A percentile compares a stretch with the other conserved stretches of the same genome.
Evolutionary conservation across 2,113 vertebrate species (phyloP).

Genomic region (Epinephelus lanceolatus): DNA sequence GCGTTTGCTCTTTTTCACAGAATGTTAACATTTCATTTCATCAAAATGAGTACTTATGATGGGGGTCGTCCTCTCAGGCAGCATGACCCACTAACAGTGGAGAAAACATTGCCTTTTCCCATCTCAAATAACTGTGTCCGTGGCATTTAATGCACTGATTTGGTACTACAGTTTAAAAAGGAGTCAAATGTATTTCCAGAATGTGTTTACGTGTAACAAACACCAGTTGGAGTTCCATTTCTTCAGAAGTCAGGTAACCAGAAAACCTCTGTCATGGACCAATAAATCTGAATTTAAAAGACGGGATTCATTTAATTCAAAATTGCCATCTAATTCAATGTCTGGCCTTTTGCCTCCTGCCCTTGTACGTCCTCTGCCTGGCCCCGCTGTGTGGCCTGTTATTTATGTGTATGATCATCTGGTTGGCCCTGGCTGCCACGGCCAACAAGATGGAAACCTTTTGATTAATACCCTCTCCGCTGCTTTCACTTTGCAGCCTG

Average conservation of each 20-base stretch:
- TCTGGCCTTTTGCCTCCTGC: conserved; percentile 68
- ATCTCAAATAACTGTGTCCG: neutral
- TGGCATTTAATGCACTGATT: neutral
- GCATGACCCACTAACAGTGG: too few relatives aligned
- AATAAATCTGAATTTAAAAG: conserved; percentile 64
- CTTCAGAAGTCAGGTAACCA: conserved; percentile 24
- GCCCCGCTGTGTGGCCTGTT: conserved; percentile 52
- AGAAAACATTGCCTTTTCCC: neutral
- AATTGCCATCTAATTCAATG: conserved; percentile 71
- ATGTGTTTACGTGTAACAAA: neutral
- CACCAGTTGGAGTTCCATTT: conserved; percentile 28
- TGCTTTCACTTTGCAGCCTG: conserved; percentile 41
- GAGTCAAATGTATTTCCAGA: neutral
- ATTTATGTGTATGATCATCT: conserved; percentile 75
- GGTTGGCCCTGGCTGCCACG: conserved; percentile 58
- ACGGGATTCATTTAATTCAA: conserved; percentile 64
- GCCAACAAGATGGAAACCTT: conserved; percentile 53
- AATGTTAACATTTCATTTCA: neutral
- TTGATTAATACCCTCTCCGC: conserved; percentile 51
- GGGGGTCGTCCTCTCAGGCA: neutral
- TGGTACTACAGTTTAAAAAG: neutral
- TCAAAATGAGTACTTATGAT: neutral
- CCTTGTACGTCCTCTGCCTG: conserved; percentile 74
- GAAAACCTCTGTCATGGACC: conserved; percentile 34
- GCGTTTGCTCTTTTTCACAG: neutral